Evolutionary conservation across 2,888 invertebrate genomes (phyloP).

Genomic region (Lochmaea crataegi): DNA sequence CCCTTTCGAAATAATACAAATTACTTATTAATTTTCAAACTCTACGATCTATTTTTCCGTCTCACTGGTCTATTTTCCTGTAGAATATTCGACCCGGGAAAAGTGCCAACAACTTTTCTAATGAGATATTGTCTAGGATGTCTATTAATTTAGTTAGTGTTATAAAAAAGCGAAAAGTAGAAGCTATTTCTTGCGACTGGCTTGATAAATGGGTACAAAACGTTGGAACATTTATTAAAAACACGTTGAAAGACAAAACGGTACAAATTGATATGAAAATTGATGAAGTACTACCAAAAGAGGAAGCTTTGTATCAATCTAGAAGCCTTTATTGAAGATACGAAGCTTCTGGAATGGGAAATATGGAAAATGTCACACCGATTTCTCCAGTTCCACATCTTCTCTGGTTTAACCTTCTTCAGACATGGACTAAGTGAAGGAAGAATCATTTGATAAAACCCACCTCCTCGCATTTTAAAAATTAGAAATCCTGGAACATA

Average conservation of each 20-base stretch:
- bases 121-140: neutral
- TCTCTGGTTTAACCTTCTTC: too few relatives aligned
- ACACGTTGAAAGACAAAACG: neutral
- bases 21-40: neutral
- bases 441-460: too few relatives aligned
- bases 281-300: too few relatives aligned
- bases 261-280: neutral
- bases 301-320: too few relatives aligned
- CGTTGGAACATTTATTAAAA: neutral
- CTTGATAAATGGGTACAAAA: conserved; percentile 10
- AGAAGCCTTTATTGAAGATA: too few relatives aligned
- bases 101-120: neutral
- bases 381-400: too few relatives aligned
- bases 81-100: conserved; percentile 6
- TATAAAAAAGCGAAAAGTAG: conserved; percentile 3
- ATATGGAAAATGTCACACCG: too few relatives aligned
- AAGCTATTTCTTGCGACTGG: neutral
- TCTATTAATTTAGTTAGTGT: conserved; percentile 10
- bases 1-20: too few relatives aligned
- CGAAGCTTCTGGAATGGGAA: too few relatives aligned
- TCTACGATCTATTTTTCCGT: neutral
- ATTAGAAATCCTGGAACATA: too few relatives aligned
- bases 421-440: too few relatives aligned
- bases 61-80: conserved; percentile 5
- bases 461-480: too few relatives aligned